phyloP scores from a whole-genome alignment of 2,113 vertebrate genomes.

The Tachuris rubrigastra region DNA sequence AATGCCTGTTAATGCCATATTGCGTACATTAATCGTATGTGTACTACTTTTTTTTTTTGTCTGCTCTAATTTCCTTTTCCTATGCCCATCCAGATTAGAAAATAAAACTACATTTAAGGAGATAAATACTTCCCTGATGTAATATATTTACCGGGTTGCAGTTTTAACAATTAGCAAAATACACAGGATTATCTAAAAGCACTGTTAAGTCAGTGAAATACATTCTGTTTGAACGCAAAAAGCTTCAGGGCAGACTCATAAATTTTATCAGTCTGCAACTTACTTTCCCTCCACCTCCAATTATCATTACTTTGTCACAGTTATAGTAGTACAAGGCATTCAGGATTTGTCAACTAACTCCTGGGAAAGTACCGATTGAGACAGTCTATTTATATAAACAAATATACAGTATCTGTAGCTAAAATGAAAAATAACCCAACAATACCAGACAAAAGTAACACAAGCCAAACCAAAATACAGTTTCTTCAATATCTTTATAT shows the following conservation, averaged over 20 bases:
- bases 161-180: conserved; percentile 27
- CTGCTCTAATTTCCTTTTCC: conserved; percentile 3
- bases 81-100: conserved; percentile 1
- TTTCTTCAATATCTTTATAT: not conserved
- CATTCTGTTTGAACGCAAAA: not conserved
- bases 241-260: not conserved
- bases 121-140: not conserved
- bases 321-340: not conserved
- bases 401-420: not conserved
- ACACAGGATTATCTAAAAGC: not conserved
- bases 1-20: not conserved
- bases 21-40: not conserved
- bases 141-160: not conserved
- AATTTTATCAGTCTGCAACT: not conserved
- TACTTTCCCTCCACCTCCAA: not conserved
- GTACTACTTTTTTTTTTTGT: not conserved
- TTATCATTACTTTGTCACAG: not conserved
- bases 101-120: not conserved
- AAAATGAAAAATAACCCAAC: not conserved
- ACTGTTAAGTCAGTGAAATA: not conserved
- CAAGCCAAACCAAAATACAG: not conserved
- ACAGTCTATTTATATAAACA: not conserved
- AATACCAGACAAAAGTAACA: not conserved
- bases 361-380: not conserved
- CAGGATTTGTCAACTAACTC: not conserved